Evolutionary conservation across 1,140 invertebrate species (phyloP).

Genomic region (Sitophilus oryzae): DNA sequence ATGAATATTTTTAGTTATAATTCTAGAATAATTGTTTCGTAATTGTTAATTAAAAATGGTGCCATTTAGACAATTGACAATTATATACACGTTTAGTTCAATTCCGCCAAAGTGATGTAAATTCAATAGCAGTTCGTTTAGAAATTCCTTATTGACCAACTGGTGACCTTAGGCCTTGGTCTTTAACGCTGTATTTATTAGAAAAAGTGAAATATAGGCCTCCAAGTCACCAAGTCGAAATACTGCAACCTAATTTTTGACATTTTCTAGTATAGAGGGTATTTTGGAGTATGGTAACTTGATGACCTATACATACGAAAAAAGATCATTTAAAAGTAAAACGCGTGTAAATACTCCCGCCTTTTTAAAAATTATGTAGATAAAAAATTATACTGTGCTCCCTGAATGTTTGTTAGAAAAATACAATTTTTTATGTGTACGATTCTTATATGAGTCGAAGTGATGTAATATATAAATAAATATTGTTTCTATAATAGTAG

Average conservation of each 20-base stretch:
- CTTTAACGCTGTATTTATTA: conserved; percentile 5
- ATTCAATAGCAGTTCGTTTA: background rate
- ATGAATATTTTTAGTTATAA: conserved; percentile 7
- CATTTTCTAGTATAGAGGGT: background rate
- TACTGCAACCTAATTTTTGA: background rate
- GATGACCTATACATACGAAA: conserved; percentile 7
- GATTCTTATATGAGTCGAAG: conserved; percentile 44
- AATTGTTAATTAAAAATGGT: background rate
- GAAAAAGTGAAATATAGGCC: conserved; percentile 1
- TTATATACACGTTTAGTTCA: background rate
- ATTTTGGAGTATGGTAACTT: background rate
- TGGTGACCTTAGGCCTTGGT: conserved; percentile 3
- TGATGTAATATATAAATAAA: conserved; percentile 45
- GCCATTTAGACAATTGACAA: background rate
- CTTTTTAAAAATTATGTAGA: conserved; percentile 42
- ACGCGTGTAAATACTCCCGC: conserved; percentile 37
- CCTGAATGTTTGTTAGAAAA: conserved; percentile 44
- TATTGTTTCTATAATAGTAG: conserved; percentile 45
- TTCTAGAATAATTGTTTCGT: background rate
- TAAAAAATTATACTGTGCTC: conserved; percentile 41
- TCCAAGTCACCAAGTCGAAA: background rate
- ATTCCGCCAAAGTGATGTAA: background rate
- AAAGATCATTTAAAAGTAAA: conserved; percentile 23
- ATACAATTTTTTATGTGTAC: conserved; percentile 46
- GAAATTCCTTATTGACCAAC: background rate